Evolutionary conservation across 2,797 vertebrate genomes (phyloP).

Genomic region (Sebastes oblongus): DNA sequence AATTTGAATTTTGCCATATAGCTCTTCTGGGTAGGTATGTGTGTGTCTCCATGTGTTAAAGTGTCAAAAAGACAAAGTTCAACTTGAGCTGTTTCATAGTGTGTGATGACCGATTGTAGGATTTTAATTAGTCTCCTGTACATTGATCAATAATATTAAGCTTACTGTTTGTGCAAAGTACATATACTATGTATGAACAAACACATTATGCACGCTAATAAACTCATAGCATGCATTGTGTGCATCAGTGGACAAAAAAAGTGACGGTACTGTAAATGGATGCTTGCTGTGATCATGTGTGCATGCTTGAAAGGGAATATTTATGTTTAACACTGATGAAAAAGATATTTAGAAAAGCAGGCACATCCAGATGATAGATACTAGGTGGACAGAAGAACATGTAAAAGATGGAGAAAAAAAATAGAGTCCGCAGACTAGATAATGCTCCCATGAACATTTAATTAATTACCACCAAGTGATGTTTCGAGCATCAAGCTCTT

Average conservation of each 20-base stretch:
- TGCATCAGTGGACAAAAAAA: not conserved
- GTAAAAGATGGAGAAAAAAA: not conserved
- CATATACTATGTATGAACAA: not conserved
- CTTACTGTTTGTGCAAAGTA: not conserved
- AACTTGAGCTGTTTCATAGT: not conserved
- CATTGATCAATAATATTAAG: not conserved
- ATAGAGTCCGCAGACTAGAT: not conserved
- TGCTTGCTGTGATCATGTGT: conserved; percentile 2
- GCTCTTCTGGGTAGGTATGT: not conserved
- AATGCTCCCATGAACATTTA: not conserved
- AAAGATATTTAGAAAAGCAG: not conserved
- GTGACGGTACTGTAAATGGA: not conserved
- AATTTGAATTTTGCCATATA: not conserved
- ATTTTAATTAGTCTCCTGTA: not conserved
- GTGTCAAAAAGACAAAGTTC: not conserved
- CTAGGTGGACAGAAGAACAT: not conserved
- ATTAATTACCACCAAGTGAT: not conserved
- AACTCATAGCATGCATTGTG: not conserved
- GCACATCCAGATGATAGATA: not conserved
- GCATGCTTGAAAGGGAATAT: not conserved
- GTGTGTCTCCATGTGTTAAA: not conserved
- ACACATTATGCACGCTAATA: not conserved
- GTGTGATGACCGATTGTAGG: not conserved
- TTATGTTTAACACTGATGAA: no score
- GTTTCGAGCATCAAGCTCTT: not conserved